Conservation (phyloP, 2,888 invertebrate genomes). For the Rhagonycha lutea region DNA sequence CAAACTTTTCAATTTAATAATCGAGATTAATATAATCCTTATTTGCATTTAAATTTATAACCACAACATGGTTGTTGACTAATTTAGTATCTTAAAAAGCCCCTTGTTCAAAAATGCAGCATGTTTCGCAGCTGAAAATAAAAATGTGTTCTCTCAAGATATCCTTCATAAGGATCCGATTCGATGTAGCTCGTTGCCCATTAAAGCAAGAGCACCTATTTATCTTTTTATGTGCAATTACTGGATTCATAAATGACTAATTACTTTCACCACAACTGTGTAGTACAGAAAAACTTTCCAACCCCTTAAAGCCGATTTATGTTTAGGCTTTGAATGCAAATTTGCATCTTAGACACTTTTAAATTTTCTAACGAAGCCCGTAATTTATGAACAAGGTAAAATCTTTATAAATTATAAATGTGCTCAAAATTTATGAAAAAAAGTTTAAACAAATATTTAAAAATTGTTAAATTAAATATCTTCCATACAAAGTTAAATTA, state of each 20-base stretch:
- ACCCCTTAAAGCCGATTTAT: constrained; percentile 49
- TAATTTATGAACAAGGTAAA: constrained; percentile 20
- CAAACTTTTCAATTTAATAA: constrained; percentile 48
- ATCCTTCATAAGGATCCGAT: constrained; percentile 42
- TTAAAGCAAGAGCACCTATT: constrained; percentile 53
- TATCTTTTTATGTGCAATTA: constrained; percentile 57
- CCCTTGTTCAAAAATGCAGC: constrained; percentile 43
- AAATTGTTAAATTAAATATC: not conserved
- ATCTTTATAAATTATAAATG: constrained; percentile 13
- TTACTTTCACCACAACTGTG: constrained; percentile 52
- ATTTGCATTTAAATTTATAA: constrained; percentile 51
- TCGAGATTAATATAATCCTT: constrained; percentile 50
- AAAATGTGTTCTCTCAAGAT: constrained; percentile 37
- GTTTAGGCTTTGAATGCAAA: constrained; percentile 43
- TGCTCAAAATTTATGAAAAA: constrained; percentile 1
- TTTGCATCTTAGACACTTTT: constrained; percentile 39
- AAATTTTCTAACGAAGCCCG: constrained; percentile 20
- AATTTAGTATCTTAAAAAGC: constrained; percentile 51
- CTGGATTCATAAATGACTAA: constrained; percentile 57
- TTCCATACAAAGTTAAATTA: not conserved
- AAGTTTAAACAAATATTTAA: not conserved
- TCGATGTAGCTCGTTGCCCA: constrained; percentile 42
- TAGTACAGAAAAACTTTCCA: constrained; percentile 46
- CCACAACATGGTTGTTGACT: constrained; percentile 46
- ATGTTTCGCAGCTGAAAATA: constrained; percentile 33